Evolutionary conservation across 1,140 invertebrate genomes (phyloP).

Genomic region (Triops longicaudatus): DNA sequence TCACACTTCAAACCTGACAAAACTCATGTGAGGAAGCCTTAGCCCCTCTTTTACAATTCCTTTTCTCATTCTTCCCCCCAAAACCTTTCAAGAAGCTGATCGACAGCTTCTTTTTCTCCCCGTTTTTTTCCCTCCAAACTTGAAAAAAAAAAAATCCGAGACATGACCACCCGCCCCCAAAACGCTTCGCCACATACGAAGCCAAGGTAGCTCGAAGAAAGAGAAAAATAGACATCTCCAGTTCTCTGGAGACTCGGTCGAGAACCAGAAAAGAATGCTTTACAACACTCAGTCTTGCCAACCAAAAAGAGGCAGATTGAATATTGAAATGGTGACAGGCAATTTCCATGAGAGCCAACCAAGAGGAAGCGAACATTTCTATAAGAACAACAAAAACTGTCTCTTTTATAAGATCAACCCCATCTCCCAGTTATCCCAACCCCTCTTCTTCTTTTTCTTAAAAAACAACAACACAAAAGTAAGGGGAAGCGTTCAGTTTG

Average conservation of each 20-base stretch:
- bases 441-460: background rate
- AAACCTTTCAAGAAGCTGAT: background rate
- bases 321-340: slow-evolving; percentile 15
- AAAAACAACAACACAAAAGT: background rate
- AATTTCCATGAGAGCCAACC: slow-evolving; percentile 3
- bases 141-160: background rate
- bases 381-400: slow-evolving; percentile 15
- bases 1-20: slow-evolving; percentile 15
- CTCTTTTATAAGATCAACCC: slow-evolving; percentile 8
- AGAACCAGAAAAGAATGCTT: background rate
- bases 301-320: slow-evolving; percentile 12
- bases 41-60: slow-evolving; percentile 6
- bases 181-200: background rate
- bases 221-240: slow-evolving; percentile 12
- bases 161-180: background rate
- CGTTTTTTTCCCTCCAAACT: background rate
- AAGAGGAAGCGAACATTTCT: slow-evolving; percentile 11
- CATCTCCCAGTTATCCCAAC: background rate
- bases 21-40: slow-evolving; percentile 7
- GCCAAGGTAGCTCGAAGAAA: background rate
- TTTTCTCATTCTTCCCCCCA: background rate
- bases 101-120: slow-evolving; percentile 5
- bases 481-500: background rate
- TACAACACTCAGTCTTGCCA: slow-evolving; percentile 12
- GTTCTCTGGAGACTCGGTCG: background rate